These are phyloP conservation scores for Microtus agrestis DNA, from an alignment of 2,797 vertebrate species.

Conservation along the genomic window DNA sequence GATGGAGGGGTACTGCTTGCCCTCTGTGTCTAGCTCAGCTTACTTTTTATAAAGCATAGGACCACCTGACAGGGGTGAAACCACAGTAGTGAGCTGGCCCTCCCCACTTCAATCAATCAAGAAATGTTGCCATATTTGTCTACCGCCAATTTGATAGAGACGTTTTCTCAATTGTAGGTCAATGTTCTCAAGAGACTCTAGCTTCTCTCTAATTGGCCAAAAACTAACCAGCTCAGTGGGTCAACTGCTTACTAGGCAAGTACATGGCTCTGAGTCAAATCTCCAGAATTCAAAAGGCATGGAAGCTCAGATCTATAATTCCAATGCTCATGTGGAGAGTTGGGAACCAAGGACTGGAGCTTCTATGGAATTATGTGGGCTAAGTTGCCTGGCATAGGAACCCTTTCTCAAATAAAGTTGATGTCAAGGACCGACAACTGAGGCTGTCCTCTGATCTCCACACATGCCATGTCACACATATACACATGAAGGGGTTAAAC, in stretches of 20 bases:
- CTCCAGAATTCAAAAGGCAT: neutral
- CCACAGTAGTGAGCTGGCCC: too few relatives aligned
- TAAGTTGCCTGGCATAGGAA: neutral
- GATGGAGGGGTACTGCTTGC: neutral
- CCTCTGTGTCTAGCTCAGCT: neutral
- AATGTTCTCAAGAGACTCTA: neutral
- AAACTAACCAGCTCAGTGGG: neutral
- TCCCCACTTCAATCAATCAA: neutral
- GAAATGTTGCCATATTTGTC: neutral
- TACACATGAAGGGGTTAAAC: too few relatives aligned
- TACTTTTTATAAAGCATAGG: too few relatives aligned
- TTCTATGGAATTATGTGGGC: too few relatives aligned
- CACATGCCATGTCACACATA: neutral
- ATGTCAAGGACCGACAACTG: neutral
- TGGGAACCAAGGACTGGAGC: too few relatives aligned
- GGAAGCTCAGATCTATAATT: neutral
- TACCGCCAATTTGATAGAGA: too few relatives aligned
- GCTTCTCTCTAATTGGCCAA: neutral
- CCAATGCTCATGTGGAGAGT: neutral
- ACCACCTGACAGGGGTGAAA: neutral
- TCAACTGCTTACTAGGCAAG: neutral
- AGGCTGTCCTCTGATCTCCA: neutral
- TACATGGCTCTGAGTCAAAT: neutral
- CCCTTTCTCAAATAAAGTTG: neutral
- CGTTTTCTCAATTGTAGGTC: neutral